Percentiles rank a stretch among this genome's conserved stretches.
These are phyloP conservation scores for Platycheirus rosarum DNA, from an alignment of 2,888 invertebrate species.

Conservation along the genomic window DNA sequence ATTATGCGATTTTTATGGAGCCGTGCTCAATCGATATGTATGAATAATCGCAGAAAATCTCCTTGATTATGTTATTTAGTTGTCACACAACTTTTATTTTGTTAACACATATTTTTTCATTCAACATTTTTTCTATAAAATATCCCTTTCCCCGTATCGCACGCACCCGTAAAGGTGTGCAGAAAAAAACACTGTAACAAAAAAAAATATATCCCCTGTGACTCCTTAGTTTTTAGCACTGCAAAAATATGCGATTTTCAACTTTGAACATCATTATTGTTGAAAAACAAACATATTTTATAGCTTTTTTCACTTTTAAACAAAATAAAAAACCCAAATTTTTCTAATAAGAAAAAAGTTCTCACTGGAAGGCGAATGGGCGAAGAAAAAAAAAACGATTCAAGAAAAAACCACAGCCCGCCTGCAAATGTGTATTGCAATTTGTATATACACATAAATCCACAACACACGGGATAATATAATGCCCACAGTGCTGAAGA, in stretches of 20 bases:
- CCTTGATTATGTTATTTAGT: constrained; percentile 53
- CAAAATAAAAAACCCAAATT: constrained; percentile 6
- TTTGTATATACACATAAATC: constrained; percentile 67
- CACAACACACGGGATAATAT: constrained; percentile 45
- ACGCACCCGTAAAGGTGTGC: constrained; percentile 40
- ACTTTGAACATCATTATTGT: neutral
- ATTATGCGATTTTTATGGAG: constrained; percentile 47
- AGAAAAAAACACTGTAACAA: constrained; percentile 40
- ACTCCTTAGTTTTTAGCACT: constrained; percentile 28
- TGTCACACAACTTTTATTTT: constrained; percentile 68
- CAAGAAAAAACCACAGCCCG: constrained; percentile 67
- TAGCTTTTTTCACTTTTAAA: constrained; percentile 45
- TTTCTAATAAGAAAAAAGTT: constrained; percentile 61
- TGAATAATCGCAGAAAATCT: constrained; percentile 48
- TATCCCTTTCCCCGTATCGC: constrained; percentile 35
- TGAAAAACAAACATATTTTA: constrained; percentile 40
- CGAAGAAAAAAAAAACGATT: constrained; percentile 38
- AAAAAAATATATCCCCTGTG: constrained; percentile 35
- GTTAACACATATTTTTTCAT: constrained; percentile 64
- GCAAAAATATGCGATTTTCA: constrained; percentile 38
- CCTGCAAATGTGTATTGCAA: constrained; percentile 72
- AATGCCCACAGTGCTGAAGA: constrained; percentile 46
- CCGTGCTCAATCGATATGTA: constrained; percentile 61
- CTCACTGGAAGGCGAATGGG: constrained; percentile 41
- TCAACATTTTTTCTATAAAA: constrained; percentile 61